A percentile compares a stretch with the other conserved stretches of the same genome.
These are phyloP conservation scores for Cyprichromis sp. DNA, from an alignment of 2,113 vertebrate species.

Conservation along the genomic window DNA sequence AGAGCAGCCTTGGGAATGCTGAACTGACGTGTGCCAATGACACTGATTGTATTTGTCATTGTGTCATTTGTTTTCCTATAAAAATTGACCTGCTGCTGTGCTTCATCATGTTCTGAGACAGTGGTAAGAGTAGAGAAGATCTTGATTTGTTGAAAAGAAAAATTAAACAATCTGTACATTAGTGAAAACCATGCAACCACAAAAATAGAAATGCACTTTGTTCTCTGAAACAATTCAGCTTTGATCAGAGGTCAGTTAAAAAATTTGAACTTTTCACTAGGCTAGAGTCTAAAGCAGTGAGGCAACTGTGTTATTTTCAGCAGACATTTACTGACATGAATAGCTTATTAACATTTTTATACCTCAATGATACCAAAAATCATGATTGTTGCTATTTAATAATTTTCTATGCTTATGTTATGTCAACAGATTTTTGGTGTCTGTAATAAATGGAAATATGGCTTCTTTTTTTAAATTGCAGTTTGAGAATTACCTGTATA, in stretches of 20 bases:
- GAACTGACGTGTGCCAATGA: not conserved
- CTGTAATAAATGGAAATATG: not conserved
- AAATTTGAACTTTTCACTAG: not conserved
- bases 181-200: conserved; percentile 3
- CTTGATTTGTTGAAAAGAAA: not conserved
- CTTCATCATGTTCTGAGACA: conserved; percentile 1
- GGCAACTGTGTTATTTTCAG: not conserved
- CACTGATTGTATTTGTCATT: not conserved
- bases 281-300: not conserved
- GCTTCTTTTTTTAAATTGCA: not conserved
- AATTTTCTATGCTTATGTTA: not conserved
- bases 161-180: conserved; percentile 14
- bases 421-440: not conserved
- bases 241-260: not conserved
- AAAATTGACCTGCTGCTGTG: not conserved
- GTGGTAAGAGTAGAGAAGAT: not conserved
- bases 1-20: not conserved
- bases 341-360: not conserved
- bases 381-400: not conserved
- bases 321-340: not conserved
- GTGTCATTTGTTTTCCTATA: not conserved
- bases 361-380: not conserved
- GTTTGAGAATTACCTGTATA: not conserved
- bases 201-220: not conserved
- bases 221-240: not conserved